These are phyloP conservation scores for Quadroppia sp. DNA, from an alignment of 2,888 invertebrate genomes.

Conservation along the genomic window DNA sequence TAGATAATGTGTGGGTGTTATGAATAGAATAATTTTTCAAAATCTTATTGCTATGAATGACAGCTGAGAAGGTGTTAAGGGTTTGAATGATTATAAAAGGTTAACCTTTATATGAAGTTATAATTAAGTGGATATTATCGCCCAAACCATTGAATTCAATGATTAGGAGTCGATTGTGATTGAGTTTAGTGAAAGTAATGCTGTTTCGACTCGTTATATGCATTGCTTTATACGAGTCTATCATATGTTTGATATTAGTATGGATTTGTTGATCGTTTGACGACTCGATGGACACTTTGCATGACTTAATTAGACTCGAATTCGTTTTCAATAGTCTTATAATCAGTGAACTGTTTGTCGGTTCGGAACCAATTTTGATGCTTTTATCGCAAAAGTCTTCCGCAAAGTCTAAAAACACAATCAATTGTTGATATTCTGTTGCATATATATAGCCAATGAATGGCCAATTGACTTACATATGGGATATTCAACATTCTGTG, in stretches of 20 bases:
- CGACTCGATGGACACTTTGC: conserved; percentile 9
- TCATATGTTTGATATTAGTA: neutral
- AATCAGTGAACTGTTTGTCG: conserved; percentile 3
- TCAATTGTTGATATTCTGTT: neutral
- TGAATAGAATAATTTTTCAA: too few species aligned
- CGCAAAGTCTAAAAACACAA: neutral
- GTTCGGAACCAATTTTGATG: conserved; percentile 1
- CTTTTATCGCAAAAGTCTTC: conserved; percentile 16
- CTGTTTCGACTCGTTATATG: conserved; percentile 5
- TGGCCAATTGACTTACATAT: neutral
- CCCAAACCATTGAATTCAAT: conserved; percentile 29
- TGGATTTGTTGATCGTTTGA: neutral
- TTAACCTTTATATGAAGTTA: conserved; percentile 5
- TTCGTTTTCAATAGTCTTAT: conserved; percentile 8
- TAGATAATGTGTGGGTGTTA: too few species aligned
- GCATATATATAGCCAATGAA: neutral
- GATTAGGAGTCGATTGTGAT: neutral
- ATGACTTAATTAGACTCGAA: neutral
- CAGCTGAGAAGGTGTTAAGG: too few species aligned
- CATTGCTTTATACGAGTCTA: neutral
- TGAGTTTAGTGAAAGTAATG: neutral
- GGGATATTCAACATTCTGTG: neutral
- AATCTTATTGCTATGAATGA: too few species aligned
- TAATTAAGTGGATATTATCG: conserved; percentile 6
- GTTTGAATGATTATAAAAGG: too few species aligned